Evolutionary conservation across 2,888 invertebrate genomes (phyloP), one percentile per base, ranked within the genome.

Genomic region (Eupsilia transversa): DNA sequence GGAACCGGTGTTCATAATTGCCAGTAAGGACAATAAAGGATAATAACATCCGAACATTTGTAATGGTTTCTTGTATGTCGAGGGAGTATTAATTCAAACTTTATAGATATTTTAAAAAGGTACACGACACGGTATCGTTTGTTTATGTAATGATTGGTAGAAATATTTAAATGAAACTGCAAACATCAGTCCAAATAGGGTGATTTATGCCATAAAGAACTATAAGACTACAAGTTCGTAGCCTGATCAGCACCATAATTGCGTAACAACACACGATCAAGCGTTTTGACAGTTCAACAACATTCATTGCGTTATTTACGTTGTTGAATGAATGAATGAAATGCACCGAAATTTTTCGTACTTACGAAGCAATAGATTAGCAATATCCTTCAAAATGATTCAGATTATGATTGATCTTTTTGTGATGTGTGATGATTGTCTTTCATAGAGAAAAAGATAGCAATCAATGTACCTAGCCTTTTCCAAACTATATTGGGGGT

Each of bases 1-100:
- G 41, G 43, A 66, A 41, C 83, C 73, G 69, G 74, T 79, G 83
- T 67, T 41, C 49, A 14, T 74, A 73, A 72, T 73, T 70, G 63
- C 14, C 35, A 66, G 66, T 67, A 66, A 67, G 54, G 69, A 43
- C 46, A 33, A 54, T 67, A 72, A 49, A 71, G 27, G 52, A 38
- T 27, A 64, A 68, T 82, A 57, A 65, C 67, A 82, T 49, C 46
- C 3, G 20, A 43, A 23, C 71, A 82, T 64, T 77, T 64, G 30
- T 64, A 56, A 56, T 56, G 46, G 2, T 54, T 56, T 66, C 14
- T 61, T n/a, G 17, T 67, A 33, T 43, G 41, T 49, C 27, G n/a
- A 43, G 46, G 23, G 49, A 43, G 30, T 33, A 38, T 14, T 65
- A 17, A 52, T 9, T 56, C 65, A 30, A 43, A 35, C 6, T 65